phyloP scores from a whole-genome alignment of 2,113 vertebrate genomes.

The Charadrius vociferus region DNA sequence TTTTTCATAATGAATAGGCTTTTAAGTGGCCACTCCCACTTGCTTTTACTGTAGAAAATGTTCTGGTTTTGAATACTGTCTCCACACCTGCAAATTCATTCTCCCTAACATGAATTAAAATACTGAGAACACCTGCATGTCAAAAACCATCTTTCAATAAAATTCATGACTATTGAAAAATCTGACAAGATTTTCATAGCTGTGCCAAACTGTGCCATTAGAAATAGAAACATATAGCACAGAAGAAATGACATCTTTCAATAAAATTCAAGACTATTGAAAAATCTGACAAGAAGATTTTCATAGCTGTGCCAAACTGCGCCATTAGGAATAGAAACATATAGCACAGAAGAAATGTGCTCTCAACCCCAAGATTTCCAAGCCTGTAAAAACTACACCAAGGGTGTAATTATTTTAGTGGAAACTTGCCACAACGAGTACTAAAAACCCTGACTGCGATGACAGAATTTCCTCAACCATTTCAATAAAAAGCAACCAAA shows the following conservation, averaged over 20 bases:
- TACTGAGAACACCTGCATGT: neutral
- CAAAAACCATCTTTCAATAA: neutral
- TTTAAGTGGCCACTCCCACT: neutral
- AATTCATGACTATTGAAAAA: neutral
- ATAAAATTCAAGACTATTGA: neutral
- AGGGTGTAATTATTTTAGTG: neutral
- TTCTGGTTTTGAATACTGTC: neutral
- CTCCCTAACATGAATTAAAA: neutral
- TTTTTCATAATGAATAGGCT: neutral
- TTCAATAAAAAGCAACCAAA: conserved; percentile 22
- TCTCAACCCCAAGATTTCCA: neutral
- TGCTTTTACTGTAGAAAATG: neutral
- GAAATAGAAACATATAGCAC: neutral
- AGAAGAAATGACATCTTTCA: neutral
- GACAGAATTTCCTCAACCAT: conserved; percentile 13
- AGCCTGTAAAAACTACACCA: conserved; percentile 3
- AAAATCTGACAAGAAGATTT: neutral
- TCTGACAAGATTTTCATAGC: neutral
- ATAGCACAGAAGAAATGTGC: neutral
- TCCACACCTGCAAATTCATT: neutral
- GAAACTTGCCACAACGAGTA: neutral
- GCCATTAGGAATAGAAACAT: neutral
- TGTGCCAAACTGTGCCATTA: neutral
- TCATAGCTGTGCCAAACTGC: neutral
- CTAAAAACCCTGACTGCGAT: neutral